These are phyloP conservation scores for Pluvianellus socialis DNA, from an alignment of 2,113 vertebrate genomes.

Conservation along the genomic window DNA sequence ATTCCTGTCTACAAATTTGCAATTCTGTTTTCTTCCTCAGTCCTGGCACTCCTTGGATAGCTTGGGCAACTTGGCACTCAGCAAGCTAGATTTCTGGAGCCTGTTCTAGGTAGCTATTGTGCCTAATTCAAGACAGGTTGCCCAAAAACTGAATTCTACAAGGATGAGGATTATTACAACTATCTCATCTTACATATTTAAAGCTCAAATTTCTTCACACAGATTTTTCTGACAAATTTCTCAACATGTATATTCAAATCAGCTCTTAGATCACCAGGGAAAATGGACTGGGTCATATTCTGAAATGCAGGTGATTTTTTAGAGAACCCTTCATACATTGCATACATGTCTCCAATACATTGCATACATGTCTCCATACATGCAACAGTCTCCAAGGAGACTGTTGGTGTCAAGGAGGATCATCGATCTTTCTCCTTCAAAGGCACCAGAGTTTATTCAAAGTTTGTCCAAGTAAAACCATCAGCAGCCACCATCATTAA, in stretches of 20 bases:
- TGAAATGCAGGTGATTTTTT: neutral
- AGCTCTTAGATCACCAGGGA: neutral
- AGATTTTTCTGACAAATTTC: neutral
- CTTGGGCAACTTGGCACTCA: neutral
- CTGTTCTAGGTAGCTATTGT: neutral
- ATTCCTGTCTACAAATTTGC: neutral
- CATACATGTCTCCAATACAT: neutral
- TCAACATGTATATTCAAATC: neutral
- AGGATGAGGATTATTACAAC: neutral
- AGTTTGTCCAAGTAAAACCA: neutral
- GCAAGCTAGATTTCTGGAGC: neutral
- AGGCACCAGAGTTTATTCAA: neutral
- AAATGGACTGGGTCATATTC: neutral
- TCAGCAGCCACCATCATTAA: neutral
- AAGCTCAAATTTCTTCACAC: neutral
- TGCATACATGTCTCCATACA: neutral
- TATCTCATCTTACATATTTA: neutral
- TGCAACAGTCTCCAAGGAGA: neutral
- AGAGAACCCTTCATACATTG: neutral
- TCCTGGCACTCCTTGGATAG: neutral
- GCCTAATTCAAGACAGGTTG: neutral
- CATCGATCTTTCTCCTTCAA: neutral
- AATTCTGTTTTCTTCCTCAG: neutral
- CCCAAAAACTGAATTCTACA: neutral
- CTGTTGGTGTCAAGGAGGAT: neutral